Evolutionary conservation across 2,888 invertebrate genomes (phyloP).

Genomic region (Sericinus montela): DNA sequence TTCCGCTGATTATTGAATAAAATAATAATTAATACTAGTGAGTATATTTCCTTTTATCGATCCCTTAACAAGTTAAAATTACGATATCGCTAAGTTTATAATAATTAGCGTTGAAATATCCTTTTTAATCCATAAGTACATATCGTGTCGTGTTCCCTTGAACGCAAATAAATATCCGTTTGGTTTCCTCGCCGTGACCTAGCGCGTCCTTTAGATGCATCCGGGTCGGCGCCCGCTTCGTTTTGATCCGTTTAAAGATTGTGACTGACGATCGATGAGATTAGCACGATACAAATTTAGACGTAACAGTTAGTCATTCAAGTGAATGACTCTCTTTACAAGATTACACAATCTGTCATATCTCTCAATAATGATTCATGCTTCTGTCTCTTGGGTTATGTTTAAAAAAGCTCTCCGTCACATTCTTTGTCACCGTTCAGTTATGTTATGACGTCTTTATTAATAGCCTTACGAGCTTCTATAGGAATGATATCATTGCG

Average conservation of each 20-base stretch:
- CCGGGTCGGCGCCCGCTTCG: conserved; percentile 17
- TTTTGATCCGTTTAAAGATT: conserved; percentile 4
- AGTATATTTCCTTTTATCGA: background rate
- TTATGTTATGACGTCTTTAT: conserved; percentile 49
- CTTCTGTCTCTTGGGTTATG: conserved; percentile 20
- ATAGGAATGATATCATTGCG: conserved; percentile 52
- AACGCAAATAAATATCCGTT: conserved; percentile 17
- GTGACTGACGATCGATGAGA: background rate
- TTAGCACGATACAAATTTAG: background rate
- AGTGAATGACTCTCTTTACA: conserved; percentile 8
- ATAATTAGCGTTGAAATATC: background rate
- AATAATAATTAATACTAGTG: conserved; percentile 4
- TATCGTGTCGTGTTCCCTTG: conserved; percentile 9
- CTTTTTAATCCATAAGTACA: conserved; percentile 4
- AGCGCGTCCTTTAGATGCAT: conserved; percentile 11
- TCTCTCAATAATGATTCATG: conserved; percentile 29
- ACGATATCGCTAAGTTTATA: no score
- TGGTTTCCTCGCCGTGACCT: conserved; percentile 14
- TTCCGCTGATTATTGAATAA: background rate
- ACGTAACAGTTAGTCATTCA: background rate
- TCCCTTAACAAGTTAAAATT: no score
- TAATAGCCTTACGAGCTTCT: conserved; percentile 34
- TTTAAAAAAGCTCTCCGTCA: conserved; percentile 23
- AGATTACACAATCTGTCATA: conserved; percentile 23
- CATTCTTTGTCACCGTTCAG: conserved; percentile 45